A percentile compares a stretch with the other conserved stretches of the same genome.
These are phyloP conservation scores for Pantherophis guttatus DNA, from an alignment of 2,113 vertebrate species.

Conservation along the genomic window DNA sequence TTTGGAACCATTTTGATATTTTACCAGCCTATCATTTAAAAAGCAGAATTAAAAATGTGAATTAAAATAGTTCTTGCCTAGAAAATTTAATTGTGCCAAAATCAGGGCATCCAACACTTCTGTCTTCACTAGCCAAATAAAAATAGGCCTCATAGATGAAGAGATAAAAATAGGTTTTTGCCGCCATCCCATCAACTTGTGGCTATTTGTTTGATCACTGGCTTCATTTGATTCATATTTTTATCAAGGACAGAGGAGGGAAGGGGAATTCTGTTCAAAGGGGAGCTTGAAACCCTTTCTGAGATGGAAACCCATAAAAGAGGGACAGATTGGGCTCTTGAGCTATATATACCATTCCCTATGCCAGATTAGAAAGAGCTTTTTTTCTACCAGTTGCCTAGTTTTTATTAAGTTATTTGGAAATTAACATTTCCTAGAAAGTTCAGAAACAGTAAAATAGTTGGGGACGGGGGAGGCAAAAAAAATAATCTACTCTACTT, in stretches of 20 bases:
- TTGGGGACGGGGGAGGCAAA: background rate
- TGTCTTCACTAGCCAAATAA: background rate
- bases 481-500: background rate
- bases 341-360: background rate
- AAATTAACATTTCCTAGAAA: background rate
- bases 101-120: background rate
- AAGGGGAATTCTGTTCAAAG: background rate
- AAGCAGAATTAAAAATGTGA: background rate
- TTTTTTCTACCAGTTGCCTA: background rate
- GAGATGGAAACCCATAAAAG: background rate
- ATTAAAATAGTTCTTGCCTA: background rate
- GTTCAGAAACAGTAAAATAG: background rate
- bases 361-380: background rate
- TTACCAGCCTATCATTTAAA: background rate
- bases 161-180: background rate
- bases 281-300: background rate
- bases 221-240: background rate
- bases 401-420: background rate
- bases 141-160: background rate
- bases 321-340: background rate
- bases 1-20: background rate
- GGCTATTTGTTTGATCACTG: background rate
- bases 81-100: background rate
- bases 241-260: background rate
- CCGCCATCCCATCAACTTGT: background rate